A percentile compares a stretch with the other conserved stretches of the same genome.
Conservation (phyloP, 2,888 invertebrate species). For the Globia sparganii region DNA sequence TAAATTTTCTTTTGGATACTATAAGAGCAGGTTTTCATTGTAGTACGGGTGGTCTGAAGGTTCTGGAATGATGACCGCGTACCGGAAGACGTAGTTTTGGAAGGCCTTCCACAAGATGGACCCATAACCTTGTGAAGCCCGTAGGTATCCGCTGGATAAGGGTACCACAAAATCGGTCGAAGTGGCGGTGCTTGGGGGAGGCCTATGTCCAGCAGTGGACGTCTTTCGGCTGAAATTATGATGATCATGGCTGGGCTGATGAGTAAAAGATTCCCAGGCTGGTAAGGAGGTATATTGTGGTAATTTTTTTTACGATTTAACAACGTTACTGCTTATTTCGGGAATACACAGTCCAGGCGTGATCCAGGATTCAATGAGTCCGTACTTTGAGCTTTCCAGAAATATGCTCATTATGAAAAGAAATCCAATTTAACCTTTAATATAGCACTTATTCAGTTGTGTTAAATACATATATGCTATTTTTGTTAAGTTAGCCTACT, state of each 20-base stretch:
- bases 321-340: not conserved
- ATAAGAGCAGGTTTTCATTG: not conserved
- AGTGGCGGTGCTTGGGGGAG: too few relatives aligned
- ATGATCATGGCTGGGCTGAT: too few relatives aligned
- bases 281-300: not conserved
- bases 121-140: too few relatives aligned
- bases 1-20: not conserved
- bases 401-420: not conserved
- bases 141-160: too few relatives aligned
- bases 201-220: too few relatives aligned
- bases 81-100: too few relatives aligned
- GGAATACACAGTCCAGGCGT: not conserved
- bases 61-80: too few relatives aligned
- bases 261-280: not conserved
- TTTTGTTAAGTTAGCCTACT: not conserved
- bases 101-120: too few relatives aligned
- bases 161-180: too few relatives aligned
- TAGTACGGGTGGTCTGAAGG: too few relatives aligned
- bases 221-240: too few relatives aligned
- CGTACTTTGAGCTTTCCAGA: not conserved
- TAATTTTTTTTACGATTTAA: not conserved
- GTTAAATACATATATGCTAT: not conserved
- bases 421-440: not conserved
- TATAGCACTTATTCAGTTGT: not conserved
- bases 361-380: not conserved